Percentiles rank a stretch among this genome's conserved stretches.
phyloP scores from a whole-genome alignment of 2,888 invertebrate genomes.

The Orchestes rusci region DNA sequence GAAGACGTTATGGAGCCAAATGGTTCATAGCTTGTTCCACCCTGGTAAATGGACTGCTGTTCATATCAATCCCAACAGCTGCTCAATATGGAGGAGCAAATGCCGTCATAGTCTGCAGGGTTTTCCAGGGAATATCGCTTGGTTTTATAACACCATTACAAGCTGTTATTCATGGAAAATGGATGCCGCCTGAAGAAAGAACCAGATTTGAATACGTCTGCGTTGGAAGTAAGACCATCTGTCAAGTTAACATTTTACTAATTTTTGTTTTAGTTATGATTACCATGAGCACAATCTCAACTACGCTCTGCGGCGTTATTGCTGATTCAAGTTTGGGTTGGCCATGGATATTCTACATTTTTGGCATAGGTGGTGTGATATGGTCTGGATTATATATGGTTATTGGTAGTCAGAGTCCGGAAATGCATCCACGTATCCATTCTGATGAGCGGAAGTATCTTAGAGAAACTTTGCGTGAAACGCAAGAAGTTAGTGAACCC shows the following conservation, averaged over 20 bases:
- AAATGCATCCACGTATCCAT: slow-evolving; percentile 52
- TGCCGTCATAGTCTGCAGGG: too few species aligned
- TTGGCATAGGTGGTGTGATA: slow-evolving; percentile 54
- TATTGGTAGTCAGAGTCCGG: slow-evolving; percentile 59
- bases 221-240: slow-evolving; percentile 51
- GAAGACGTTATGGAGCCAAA: slow-evolving; percentile 68
- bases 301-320: too few species aligned
- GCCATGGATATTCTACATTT: slow-evolving; percentile 70
- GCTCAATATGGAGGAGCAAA: too few species aligned
- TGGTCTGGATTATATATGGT: slow-evolving; percentile 56
- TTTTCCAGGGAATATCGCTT: too few species aligned
- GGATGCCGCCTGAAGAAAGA: slow-evolving; percentile 64
- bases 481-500: neutral
- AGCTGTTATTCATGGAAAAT: slow-evolving; percentile 66
- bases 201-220: slow-evolving; percentile 60
- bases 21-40: too few species aligned
- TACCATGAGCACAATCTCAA: too few species aligned
- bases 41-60: slow-evolving; percentile 46
- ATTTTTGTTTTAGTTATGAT: too few species aligned
- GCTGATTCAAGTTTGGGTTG: slow-evolving; percentile 63
- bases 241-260: too few species aligned
- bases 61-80: too few species aligned
- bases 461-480: neutral
- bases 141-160: slow-evolving; percentile 64
- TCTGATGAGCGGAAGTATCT: slow-evolving; percentile 59